phyloP scores from a whole-genome alignment of 2,113 vertebrate species.

The Theristicus caerulescens region DNA sequence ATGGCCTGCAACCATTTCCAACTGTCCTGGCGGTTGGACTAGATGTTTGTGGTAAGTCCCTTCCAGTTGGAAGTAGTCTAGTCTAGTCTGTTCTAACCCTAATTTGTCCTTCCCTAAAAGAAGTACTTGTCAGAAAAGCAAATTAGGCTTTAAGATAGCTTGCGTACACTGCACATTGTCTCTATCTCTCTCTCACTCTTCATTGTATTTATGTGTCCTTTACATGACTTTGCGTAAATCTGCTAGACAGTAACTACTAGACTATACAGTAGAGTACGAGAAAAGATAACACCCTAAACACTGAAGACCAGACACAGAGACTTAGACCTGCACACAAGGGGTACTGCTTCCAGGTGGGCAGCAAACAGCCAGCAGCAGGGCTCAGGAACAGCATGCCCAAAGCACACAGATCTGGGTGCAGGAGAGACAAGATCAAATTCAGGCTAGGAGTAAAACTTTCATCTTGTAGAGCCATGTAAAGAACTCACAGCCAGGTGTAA shows the following conservation, averaged over 20 bases:
- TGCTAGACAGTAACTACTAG: background rate
- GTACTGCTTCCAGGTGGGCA: background rate
- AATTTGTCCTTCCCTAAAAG: background rate
- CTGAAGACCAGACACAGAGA: background rate
- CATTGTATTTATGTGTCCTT: background rate
- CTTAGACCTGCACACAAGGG: background rate
- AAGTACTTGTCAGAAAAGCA: background rate
- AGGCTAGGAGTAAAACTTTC: background rate
- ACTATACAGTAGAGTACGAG: background rate
- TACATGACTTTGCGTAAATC: background rate
- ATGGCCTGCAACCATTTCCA: background rate
- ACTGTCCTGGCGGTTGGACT: background rate
- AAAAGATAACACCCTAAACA: background rate
- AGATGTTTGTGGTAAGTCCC: background rate
- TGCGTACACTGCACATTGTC: fast-evolving
- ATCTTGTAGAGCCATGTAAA: background rate
- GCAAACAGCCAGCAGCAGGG: background rate
- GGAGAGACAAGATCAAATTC: background rate
- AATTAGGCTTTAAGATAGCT: background rate
- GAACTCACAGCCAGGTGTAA: background rate
- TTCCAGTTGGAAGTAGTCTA: background rate
- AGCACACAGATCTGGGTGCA: background rate
- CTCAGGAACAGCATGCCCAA: background rate
- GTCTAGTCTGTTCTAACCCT: background rate
- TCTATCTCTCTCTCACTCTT: background rate